phyloP scores from a whole-genome alignment of 2,113 vertebrate genomes.

The Ptyas mucosa region DNA sequence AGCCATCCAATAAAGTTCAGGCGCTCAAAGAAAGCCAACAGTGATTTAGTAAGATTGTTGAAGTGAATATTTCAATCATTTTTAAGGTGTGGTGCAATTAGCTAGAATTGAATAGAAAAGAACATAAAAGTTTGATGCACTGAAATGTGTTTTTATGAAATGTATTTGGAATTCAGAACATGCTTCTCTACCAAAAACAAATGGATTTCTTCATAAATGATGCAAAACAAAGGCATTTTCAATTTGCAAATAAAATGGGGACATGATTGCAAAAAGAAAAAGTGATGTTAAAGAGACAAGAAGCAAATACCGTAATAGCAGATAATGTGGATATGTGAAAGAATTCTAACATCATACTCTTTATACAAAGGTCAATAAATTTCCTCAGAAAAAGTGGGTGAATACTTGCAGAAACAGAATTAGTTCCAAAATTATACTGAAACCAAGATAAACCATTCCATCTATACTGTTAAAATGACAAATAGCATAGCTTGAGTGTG shows the following conservation, averaged over 20 bases:
- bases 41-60: neutral
- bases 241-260: neutral
- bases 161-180: neutral
- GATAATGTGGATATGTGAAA: neutral
- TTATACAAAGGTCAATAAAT: neutral
- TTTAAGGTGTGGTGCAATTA: neutral
- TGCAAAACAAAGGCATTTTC: neutral
- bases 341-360: neutral
- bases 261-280: neutral
- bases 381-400: neutral
- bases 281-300: neutral
- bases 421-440: neutral
- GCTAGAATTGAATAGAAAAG: neutral
- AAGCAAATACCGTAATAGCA: neutral
- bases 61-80: neutral
- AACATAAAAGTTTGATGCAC: neutral
- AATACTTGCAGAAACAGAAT: neutral
- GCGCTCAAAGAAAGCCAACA: neutral
- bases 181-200: neutral
- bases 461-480: neutral
- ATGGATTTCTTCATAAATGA: neutral
- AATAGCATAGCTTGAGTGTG: rapidly evolving
- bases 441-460: neutral
- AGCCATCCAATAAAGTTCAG: neutral
- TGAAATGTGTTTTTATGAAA: neutral